Base-by-base conservation (phyloP, 2,888 invertebrate genomes). In the Dynastes hyllus region DNA sequence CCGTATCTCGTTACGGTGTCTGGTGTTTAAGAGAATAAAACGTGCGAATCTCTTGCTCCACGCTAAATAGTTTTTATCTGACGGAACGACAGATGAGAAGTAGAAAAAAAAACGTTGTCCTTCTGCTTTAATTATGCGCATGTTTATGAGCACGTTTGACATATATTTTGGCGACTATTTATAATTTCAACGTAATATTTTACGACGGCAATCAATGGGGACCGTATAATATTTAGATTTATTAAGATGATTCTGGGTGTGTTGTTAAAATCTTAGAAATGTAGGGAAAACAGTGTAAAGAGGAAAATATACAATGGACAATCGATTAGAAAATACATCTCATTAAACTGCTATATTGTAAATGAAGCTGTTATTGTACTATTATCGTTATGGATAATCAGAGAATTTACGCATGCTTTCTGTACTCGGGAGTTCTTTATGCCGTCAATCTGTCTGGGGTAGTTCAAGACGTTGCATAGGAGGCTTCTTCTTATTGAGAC, bases 141-240 rank as follows among this genome's bases (percentile, higher is more conserved):
- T 69, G 50, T 69, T 69, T 69, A 69, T 69, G 22, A 63, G 32
- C 27, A 11, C 37, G 11, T 63, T 51, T 51, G 69, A 69, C 51
- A 69, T 51, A 69, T 69, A 69, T 69, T 69, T 69, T 29, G 8
- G 27, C 51, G 51, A 69, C 69, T 69, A 69, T 69, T 69, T 51
- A 69, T 69, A 69, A 51, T 69, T 69, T 69, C 50, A 69, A 69
- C 69, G 69, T 69, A 69, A 69, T 69, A 69, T 69, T 69, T 69
- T 69, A 69, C 69, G 69, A 69, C 29, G 51, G 29, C 29, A 69
- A 69, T 69, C 69, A 69, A 69, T 69, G 51, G 29, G 27, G n/a
- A n/a, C 50, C 51, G 27, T 51, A 51, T 51, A 69, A 69, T 69
- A 69, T 51, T 67, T 22, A 40, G 50, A 50, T 45, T 69, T 69